Base-by-base conservation (phyloP, 1,140 invertebrate species). In the Cyclina sinensis region DNA sequence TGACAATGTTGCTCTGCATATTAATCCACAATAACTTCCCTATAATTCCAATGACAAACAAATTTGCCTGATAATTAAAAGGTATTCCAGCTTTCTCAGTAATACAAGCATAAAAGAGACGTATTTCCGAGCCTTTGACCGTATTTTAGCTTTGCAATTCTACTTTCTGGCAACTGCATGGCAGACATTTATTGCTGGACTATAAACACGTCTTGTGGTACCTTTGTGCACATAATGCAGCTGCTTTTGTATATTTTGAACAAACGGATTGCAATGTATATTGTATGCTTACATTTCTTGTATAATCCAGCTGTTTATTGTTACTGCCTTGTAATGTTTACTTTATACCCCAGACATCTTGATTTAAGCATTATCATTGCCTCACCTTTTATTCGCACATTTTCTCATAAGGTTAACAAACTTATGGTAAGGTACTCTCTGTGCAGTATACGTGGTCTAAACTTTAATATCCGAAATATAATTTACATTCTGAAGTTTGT, bases 161-260 rank as follows among this genome's bases (percentile, higher is more conserved):
- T n/a, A n/a, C n/a, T n/a, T n/a, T n/a, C n/a, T n/a, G n/a, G n/a
- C n/a, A n/a, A n/a, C n/a, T n/a, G n/a, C n/a, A n/a, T n/a, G n/a
- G n/a, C n/a, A n/a, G n/a, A n/a, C n/a, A 43, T 43, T 43, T 43
- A 43, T 7, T 43, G 18, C n/a, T 7, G 24, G n/a, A 62, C 57
- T 11, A 62, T 62, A 27, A 24, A 24, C n/a, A 27, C 27, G 57
- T 1, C 57, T n/a, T 62, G 57, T 62, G n/a, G n/a, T 24, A 62
- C 24, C 24, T 62, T 62, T 27, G 57, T 62, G 24, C 24, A 24
- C 27, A 62, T 62, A n/a, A 62, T n/a, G 24, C 57, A 62, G n/a
- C 57, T 62, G 57, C 57, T 24, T 24, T 62, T 62, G 57, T 62
- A 62, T 62, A 62, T 62, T 62, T 62, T 62, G 57, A 62, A 62